phyloP scores from a whole-genome alignment of 2,113 vertebrate genomes.

The Penelope pileata region DNA sequence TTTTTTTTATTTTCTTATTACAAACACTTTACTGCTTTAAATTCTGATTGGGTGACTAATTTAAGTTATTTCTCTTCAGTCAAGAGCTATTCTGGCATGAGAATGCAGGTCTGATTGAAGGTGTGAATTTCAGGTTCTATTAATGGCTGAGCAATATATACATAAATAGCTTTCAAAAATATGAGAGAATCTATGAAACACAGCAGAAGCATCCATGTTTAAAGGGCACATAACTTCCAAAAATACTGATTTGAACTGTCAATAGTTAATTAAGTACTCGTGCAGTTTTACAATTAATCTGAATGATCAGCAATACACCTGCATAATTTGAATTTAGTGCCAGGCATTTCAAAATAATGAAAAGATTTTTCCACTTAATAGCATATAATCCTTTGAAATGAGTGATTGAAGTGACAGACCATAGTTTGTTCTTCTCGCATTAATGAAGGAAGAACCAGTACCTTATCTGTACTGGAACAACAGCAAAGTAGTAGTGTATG shows the following conservation, averaged over 20 bases:
- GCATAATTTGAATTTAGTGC: not conserved
- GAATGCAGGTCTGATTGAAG: not conserved
- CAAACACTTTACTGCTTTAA: constrained; percentile 21
- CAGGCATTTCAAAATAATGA: constrained; percentile 13
- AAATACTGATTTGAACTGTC: not conserved
- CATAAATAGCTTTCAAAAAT: not conserved
- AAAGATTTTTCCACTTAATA: not conserved
- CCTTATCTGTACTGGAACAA: not conserved
- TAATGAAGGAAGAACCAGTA: not conserved
- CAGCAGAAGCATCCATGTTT: not conserved
- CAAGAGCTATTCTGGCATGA: not conserved
- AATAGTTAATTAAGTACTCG: not conserved
- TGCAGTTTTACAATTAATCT: not conserved
- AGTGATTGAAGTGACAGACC: not conserved
- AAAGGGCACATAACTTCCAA: not conserved
- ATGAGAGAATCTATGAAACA: not conserved
- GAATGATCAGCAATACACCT: not conserved
- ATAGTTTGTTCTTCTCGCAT: not conserved
- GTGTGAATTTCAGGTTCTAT: not conserved
- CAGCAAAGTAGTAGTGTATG: not conserved
- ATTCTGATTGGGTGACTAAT: not conserved
- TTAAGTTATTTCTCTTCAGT: constrained; percentile 50
- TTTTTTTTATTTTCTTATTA: not conserved
- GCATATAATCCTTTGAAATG: not conserved
- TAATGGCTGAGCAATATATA: not conserved